These are phyloP conservation scores for Oxyura jamaicensis DNA, from an alignment of 2,113 vertebrate genomes.

Conservation along the genomic window DNA sequence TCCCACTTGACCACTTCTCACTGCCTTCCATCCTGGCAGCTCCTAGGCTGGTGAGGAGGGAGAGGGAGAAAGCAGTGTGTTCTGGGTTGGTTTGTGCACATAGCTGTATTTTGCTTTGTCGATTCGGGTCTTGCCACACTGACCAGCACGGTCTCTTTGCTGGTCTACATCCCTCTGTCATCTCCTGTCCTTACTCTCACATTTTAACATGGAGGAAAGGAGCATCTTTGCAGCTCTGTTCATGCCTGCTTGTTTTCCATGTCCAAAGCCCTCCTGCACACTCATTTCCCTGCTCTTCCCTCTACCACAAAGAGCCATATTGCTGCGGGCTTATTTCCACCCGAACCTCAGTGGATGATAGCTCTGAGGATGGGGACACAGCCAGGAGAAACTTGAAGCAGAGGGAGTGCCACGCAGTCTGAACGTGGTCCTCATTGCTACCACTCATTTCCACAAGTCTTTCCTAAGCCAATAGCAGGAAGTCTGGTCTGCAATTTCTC, in stretches of 20 bases:
- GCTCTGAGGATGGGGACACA: background rate
- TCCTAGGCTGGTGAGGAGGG: background rate
- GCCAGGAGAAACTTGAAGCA: background rate
- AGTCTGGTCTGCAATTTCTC: background rate
- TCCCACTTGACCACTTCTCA: constrained; percentile 51
- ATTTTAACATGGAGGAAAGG: background rate
- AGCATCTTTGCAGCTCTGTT: background rate
- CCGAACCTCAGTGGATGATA: background rate
- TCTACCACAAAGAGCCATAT: background rate
- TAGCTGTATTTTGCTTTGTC: background rate
- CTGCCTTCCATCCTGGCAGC: background rate
- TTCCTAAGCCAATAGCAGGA: background rate
- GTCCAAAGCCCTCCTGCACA: background rate
- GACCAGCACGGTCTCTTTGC: background rate
- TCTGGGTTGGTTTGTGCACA: background rate
- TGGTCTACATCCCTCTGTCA: background rate
- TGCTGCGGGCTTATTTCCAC: background rate
- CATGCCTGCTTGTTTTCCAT: background rate
- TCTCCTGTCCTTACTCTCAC: background rate
- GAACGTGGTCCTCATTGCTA: background rate
- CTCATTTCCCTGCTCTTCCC: background rate
- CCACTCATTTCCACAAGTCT: background rate
- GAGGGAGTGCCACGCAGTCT: background rate
- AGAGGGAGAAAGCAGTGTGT: background rate
- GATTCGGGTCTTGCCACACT: background rate